Evolutionary conservation across 1,140 invertebrate species (phyloP).

Genomic region (Solen grandis): DNA sequence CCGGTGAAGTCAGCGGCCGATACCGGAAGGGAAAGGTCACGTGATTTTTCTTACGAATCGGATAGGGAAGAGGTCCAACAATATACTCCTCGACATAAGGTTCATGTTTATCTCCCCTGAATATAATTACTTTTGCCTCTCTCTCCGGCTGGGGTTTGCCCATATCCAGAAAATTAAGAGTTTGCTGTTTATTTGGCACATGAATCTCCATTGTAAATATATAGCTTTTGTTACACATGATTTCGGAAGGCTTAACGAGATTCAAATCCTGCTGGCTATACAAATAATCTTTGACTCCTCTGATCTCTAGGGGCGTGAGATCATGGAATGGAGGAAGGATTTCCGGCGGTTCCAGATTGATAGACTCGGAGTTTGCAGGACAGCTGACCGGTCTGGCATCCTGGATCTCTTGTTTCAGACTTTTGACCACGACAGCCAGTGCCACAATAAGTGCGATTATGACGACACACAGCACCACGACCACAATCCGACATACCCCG

Average conservation of each 20-base stretch:
- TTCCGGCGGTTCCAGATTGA: conserved; percentile 26
- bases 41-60: conserved; percentile 26
- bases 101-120: conserved; percentile 32
- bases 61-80: conserved; percentile 54
- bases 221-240: conserved; percentile 22
- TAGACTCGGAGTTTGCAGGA: not conserved
- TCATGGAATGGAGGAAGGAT: conserved; percentile 31
- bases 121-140: conserved; percentile 51
- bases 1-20: conserved; percentile 44
- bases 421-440: conserved; percentile 7
- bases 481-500: conserved; percentile 24
- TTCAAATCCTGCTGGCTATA: conserved; percentile 36
- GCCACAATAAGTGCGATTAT: conserved; percentile 28
- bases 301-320: conserved; percentile 27
- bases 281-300: conserved; percentile 1
- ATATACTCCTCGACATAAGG: conserved; percentile 53
- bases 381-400: not conserved
- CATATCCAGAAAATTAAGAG: conserved; percentile 27
- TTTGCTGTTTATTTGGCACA: conserved; percentile 34
- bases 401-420: not conserved
- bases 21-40: conserved; percentile 24
- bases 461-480: conserved; percentile 15
- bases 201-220: conserved; percentile 37
- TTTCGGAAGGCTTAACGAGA: not conserved
- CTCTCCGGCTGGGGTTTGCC: conserved; percentile 15